Evolutionary conservation across 2,888 invertebrate species (phyloP).

Genomic region (Micropterix aruncella): DNA sequence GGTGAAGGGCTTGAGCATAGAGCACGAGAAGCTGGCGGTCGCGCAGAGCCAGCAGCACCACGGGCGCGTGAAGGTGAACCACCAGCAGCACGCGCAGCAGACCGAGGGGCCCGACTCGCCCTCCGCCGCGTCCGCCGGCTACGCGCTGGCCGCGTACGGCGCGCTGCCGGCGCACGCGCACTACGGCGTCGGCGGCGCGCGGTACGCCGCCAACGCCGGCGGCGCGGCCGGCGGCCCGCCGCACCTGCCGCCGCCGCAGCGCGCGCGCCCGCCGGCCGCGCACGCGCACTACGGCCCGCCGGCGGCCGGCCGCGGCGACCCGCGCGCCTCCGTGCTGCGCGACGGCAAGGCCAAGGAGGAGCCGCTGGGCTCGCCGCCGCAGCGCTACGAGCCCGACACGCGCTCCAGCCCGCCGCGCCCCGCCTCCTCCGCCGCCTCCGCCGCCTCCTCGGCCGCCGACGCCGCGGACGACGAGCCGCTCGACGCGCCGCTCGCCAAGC

Average conservation of each 20-base stretch:
- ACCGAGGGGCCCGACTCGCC: slow-evolving; percentile 25
- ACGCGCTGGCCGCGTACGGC: slow-evolving; percentile 3
- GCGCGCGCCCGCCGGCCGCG: slow-evolving; percentile 15
- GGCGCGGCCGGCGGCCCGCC: slow-evolving; percentile 38
- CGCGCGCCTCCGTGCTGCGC: slow-evolving; percentile 50
- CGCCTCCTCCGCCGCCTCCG: slow-evolving; percentile 17
- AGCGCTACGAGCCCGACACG: slow-evolving; percentile 31
- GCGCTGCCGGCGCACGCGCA: slow-evolving; percentile 22
- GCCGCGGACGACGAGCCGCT: slow-evolving; percentile 15
- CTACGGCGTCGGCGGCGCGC: slow-evolving; percentile 16
- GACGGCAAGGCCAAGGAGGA: slow-evolving; percentile 28
- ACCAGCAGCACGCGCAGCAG: slow-evolving; percentile 35
- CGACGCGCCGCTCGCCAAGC: slow-evolving; percentile 15
- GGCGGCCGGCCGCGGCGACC: slow-evolving; percentile 29
- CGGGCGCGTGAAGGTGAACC: slow-evolving; percentile 45
- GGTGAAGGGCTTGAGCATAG: slow-evolving; percentile 67
- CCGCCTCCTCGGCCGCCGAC: slow-evolving; percentile 23
- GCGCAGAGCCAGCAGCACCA: slow-evolving; percentile 32
- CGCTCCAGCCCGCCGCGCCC: slow-evolving; percentile 30
- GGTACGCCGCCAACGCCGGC: slow-evolving; percentile 22
- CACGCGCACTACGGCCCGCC: slow-evolving; percentile 21
- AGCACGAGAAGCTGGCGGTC: slow-evolving; percentile 52
- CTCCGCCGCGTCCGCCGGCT: slow-evolving; percentile 15
- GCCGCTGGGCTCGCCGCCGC: slow-evolving; percentile 13
- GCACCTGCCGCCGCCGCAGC: slow-evolving; percentile 21